Conservation (phyloP, 2,113 vertebrate species). For the Tauraco erythrolophus region DNA sequence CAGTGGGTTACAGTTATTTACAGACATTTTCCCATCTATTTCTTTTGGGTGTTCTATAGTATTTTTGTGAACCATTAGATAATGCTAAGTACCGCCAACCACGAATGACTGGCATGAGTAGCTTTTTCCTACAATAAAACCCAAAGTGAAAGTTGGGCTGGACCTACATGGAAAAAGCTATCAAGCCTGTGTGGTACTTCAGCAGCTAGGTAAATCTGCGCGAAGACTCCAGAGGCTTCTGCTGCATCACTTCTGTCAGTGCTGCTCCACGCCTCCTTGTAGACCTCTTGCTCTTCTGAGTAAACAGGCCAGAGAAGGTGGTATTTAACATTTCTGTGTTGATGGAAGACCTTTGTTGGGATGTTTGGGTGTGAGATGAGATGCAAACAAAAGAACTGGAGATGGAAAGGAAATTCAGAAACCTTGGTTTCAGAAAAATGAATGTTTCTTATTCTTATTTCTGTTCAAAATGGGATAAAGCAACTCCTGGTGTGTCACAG, state of each 20-base stretch:
- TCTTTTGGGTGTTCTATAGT: background rate
- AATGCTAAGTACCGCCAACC: background rate
- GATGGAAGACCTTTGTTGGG: background rate
- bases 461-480: background rate
- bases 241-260: background rate
- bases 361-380: background rate
- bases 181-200: background rate
- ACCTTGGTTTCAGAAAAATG: background rate
- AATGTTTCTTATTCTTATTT: background rate
- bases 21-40: background rate
- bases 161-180: background rate
- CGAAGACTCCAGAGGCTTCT: background rate
- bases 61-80: background rate
- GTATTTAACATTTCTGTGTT: background rate
- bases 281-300: background rate
- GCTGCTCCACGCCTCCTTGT: background rate
- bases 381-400: background rate
- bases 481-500: background rate
- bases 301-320: background rate
- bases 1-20: background rate
- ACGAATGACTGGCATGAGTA: background rate
- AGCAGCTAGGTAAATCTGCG: background rate
- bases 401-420: background rate
- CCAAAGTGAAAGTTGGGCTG: background rate
- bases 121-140: background rate